Evolutionary conservation across 2,797 vertebrate species (phyloP), one percentile per base, ranked within the genome.

Genomic region (Sebastes oblongus): DNA sequence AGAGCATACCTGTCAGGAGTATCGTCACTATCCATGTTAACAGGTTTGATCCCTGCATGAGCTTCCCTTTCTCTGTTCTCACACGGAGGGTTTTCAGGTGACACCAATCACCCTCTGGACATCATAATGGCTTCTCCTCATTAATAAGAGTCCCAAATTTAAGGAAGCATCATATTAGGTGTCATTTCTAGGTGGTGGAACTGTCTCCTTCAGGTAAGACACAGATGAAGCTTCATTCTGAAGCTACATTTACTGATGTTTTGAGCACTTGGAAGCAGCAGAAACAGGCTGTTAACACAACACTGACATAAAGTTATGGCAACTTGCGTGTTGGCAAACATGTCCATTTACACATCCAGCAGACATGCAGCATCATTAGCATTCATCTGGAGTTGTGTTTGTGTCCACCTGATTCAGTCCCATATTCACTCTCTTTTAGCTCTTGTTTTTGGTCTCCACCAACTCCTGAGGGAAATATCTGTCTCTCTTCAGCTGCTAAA

Each of bases 1-100:
- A 91, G 76, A 93, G 78, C 72, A 82, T 62, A 4, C 91, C 88
- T 25, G 82, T 93, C 8, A 87, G 84, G 80, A 92, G 90, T 46
- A 90, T 91, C 65, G 86, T 93, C 74, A 55, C 68, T 1, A 6
- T 78, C 36, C 90, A 90, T 55, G 86, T 90, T 6, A 83, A 89
- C 78, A 90, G 91, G 86, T 90, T 50, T 34, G 62, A 67, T 30
- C 18, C 3, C 18, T 4, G 5, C 39, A 42, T 42, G 2, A 29
- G 5, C 5, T 5, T 29, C 6, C 1, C 3, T 24, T 13, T 42
- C 4, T 42, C 24, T 69, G 3, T 42, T 66, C 4, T 77, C 22
- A 46, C 16, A 46, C n/a, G 4, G 24, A 54, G 52, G 32, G 24
- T 3, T 61, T 24, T 39, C 8, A 56, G n/a, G 16, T 27, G n/a